phyloP scores from a whole-genome alignment of 2,888 invertebrate species.

The Pristionchus maxplancki region DNA sequence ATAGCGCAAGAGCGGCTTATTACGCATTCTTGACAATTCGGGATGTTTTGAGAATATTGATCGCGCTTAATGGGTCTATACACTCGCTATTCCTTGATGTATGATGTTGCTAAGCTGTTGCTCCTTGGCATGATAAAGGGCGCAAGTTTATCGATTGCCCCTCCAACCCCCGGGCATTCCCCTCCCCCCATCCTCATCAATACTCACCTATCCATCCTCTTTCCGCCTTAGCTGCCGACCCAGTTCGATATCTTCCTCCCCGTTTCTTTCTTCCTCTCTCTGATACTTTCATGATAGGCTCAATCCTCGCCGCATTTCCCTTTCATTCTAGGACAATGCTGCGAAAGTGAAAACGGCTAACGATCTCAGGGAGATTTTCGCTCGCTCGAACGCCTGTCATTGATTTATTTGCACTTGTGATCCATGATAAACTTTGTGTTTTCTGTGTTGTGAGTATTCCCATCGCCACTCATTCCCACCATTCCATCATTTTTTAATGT shows the following conservation, averaged over 20 bases:
- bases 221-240: slow-evolving; percentile 27
- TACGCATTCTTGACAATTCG: background rate
- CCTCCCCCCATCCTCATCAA: background rate
- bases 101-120: background rate
- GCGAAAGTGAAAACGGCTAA: slow-evolving; percentile 8
- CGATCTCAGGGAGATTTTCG: background rate
- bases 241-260: slow-evolving; percentile 27
- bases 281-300: slow-evolving; percentile 43
- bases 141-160: background rate
- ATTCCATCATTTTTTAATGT: too few species aligned
- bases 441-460: background rate
- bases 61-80: background rate
- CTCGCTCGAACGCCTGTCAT: background rate
- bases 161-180: background rate
- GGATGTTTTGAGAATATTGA: background rate
- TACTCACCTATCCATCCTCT: background rate
- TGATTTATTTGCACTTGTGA: background rate
- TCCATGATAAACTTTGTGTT: background rate
- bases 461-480: too few species aligned
- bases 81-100: background rate
- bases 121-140: background rate
- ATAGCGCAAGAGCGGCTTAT: background rate
- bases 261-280: background rate
- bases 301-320: background rate
- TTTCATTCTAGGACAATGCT: slow-evolving; percentile 4